Evolutionary conservation across 1,140 invertebrate genomes (phyloP).

Genomic region (Anagrus nilaparvatae): DNA sequence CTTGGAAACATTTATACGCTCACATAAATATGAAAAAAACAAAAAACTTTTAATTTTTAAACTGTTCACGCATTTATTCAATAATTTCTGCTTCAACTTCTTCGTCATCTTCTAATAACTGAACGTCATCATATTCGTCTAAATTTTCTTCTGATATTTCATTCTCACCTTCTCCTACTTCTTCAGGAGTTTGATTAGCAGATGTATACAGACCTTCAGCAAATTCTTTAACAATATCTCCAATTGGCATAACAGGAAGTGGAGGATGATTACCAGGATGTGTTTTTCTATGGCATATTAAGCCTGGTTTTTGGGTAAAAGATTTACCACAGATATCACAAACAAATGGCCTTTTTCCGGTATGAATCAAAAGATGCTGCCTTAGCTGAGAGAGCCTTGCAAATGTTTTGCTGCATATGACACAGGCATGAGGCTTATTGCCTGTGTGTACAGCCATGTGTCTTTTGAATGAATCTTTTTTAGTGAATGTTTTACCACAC

Average conservation of each 20-base stretch:
- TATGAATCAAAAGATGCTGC: conserved; percentile 61
- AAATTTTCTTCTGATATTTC: conserved; percentile 13
- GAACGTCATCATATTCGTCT: no score
- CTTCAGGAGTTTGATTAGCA: background rate
- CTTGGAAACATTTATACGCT: no score
- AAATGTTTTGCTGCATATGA: conserved; percentile 46
- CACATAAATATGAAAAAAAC: no score
- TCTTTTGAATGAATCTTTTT: conserved; percentile 46
- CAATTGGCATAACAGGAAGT: conserved; percentile 40
- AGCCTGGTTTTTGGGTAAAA: conserved; percentile 39
- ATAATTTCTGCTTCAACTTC: background rate
- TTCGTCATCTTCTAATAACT: conserved; percentile 1
- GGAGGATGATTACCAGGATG: conserved; percentile 38
- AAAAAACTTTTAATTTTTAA: background rate
- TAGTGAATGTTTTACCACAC: conserved; percentile 50
- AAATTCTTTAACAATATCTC: conserved; percentile 39
- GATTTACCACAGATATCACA: conserved; percentile 44
- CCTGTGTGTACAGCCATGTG: conserved; percentile 48
- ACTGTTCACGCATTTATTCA: background rate
- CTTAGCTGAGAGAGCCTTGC: conserved; percentile 59
- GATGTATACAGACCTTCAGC: conserved; percentile 31
- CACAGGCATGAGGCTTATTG: conserved; percentile 41
- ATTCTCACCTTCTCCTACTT: conserved; percentile 17
- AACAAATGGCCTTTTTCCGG: conserved; percentile 56
- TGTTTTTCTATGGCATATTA: conserved; percentile 40